These are phyloP conservation scores for Sebastiscus albofasciatus DNA, from an alignment of 2,797 vertebrate genomes.

Conservation along the genomic window DNA sequence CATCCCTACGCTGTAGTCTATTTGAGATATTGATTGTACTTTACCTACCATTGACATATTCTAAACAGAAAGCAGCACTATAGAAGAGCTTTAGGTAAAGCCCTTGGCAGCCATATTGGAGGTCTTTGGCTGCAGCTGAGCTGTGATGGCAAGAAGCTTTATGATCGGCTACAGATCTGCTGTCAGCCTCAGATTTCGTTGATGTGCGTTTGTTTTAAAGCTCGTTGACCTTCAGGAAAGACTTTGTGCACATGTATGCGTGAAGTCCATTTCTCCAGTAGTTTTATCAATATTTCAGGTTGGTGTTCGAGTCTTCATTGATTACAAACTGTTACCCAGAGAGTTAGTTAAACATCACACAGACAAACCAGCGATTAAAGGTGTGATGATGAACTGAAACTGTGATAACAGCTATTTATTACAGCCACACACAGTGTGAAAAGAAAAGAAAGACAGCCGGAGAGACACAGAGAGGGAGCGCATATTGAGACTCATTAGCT, in stretches of 20 bases:
- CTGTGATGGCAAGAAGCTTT: neutral
- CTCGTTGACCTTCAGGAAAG: neutral
- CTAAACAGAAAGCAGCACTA: neutral
- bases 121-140: no score
- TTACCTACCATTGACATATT: neutral
- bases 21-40: neutral
- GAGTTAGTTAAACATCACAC: neutral
- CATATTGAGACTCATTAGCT: conserved; percentile 10
- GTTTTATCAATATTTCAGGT: neutral
- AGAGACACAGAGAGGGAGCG: neutral
- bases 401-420: neutral
- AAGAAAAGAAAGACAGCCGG: neutral
- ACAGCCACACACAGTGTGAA: neutral
- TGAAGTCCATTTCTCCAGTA: neutral
- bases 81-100: neutral
- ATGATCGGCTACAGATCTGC: neutral
- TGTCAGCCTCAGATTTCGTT: neutral
- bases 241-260: neutral
- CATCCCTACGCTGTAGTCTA: neutral
- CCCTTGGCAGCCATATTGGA: neutral
- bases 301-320: neutral
- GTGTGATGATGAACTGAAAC: conserved; percentile 11
- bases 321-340: neutral
- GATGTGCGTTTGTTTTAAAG: neutral
- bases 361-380: conserved; percentile 9